phyloP scores from a whole-genome alignment of 2,113 vertebrate species.

The Cynoglossus semilaevis region DNA sequence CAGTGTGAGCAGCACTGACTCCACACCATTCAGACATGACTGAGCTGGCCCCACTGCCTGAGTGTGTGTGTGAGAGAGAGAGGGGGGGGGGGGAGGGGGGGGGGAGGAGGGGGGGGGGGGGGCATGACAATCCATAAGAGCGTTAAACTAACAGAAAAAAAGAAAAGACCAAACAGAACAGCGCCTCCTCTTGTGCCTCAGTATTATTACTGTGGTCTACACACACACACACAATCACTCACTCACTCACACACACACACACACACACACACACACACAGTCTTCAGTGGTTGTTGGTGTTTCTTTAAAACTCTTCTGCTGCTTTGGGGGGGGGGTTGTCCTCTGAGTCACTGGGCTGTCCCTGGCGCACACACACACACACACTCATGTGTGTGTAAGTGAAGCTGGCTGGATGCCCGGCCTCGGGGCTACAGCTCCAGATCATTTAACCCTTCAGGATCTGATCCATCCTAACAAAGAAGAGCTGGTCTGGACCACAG shows the following conservation, averaged over 20 bases:
- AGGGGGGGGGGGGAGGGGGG: background rate
- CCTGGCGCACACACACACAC: slow-evolving; percentile 73
- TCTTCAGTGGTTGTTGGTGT: slow-evolving; percentile 45
- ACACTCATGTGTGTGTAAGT: slow-evolving; percentile 74
- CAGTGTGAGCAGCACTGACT: slow-evolving; percentile 70
- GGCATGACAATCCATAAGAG: slow-evolving; percentile 38
- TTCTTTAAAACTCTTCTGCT: slow-evolving; percentile 75
- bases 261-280: background rate
- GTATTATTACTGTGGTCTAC: slow-evolving; percentile 22
- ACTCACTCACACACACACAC: slow-evolving; percentile 1
- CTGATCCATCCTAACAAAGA: slow-evolving; percentile 45
- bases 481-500: too few species aligned
- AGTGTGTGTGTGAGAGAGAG: slow-evolving; percentile 30
- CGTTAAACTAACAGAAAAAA: slow-evolving; percentile 35
- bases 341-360: slow-evolving; percentile 79
- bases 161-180: slow-evolving; percentile 46
- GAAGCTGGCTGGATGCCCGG: slow-evolving; percentile 71
- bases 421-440: slow-evolving; percentile 68
- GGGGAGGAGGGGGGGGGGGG: slow-evolving; percentile 6
- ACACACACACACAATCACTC: slow-evolving; percentile 1
- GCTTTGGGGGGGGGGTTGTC: slow-evolving; percentile 73
- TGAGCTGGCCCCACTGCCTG: slow-evolving; percentile 65
- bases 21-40: slow-evolving; percentile 71
- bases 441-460: slow-evolving; percentile 73
- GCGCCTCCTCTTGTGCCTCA: slow-evolving; percentile 60